A percentile compares a stretch with the other conserved stretches of the same genome.
Conservation (phyloP, 2,888 invertebrate genomes). For the Brachyptera putata region DNA sequence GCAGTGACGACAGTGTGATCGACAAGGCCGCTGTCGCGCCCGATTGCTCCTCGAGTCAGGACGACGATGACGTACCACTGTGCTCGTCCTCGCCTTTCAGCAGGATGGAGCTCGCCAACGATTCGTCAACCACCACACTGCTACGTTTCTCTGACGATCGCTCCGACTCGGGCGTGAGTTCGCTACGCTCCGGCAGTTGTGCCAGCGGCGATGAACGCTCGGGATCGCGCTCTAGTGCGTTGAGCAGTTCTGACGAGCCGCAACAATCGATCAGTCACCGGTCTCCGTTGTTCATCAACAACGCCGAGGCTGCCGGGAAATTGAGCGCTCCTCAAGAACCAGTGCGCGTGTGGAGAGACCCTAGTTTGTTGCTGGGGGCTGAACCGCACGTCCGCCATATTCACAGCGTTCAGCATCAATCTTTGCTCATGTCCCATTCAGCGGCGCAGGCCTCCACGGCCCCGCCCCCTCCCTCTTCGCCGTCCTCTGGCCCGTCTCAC, state of each 20-base stretch:
- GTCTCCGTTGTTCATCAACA: constrained; percentile 19
- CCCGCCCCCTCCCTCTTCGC: constrained; percentile 40
- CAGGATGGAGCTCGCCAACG: constrained; percentile 44
- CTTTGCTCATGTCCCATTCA: constrained; percentile 55
- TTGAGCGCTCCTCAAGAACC: constrained; percentile 34
- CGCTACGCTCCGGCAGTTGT: constrained; percentile 63
- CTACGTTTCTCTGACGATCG: constrained; percentile 42
- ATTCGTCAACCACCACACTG: constrained; percentile 35
- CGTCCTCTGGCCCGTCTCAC: constrained; percentile 33
- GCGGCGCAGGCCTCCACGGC: constrained; percentile 33
- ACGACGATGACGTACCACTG: constrained; percentile 48
- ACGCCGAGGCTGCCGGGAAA: constrained; percentile 3
- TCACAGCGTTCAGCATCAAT: constrained; percentile 57
- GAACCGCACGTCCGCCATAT: constrained; percentile 56
- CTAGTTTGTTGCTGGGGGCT: constrained; percentile 49
- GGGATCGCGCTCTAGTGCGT: constrained; percentile 69
- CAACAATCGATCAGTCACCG: constrained; percentile 42
- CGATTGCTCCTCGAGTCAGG: constrained; percentile 38
- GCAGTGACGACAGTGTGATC: constrained; percentile 2
- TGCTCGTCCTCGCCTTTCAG: constrained; percentile 43
- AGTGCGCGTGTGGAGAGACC: constrained; percentile 55
- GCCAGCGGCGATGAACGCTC: constrained; percentile 66
- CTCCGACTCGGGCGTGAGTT: constrained; percentile 68
- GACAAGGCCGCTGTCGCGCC: constrained; percentile 41
- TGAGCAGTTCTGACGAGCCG: constrained; percentile 69